Evolutionary conservation across 2,888 invertebrate species (phyloP).

Genomic region (Ectropis crepuscularia): DNA sequence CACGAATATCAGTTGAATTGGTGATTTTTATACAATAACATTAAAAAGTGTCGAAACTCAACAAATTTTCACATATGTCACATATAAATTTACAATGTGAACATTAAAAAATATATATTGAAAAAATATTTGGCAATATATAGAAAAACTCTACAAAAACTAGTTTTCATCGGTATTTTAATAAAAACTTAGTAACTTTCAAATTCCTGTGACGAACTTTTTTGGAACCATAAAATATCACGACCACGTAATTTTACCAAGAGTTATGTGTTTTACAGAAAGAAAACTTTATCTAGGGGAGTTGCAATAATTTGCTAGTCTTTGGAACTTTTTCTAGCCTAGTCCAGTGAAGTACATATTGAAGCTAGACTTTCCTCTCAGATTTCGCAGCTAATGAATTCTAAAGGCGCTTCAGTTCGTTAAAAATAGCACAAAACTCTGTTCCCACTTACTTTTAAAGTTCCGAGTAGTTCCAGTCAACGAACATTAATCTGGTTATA

Average conservation of each 20-base stretch:
- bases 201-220: conserved; percentile 18
- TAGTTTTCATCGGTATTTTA: background rate
- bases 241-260: conserved; percentile 20
- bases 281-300: conserved; percentile 33
- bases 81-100: too few species aligned
- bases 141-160: too few species aligned
- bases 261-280: conserved; percentile 36
- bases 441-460: conserved; percentile 68
- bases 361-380: conserved; percentile 60
- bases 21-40: too few species aligned
- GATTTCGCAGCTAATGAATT: conserved; percentile 77
- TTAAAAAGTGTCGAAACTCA: too few species aligned
- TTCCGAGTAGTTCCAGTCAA: conserved; percentile 76
- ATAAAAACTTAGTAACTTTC: conserved; percentile 17
- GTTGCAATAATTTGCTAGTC: conserved; percentile 38
- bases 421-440: conserved; percentile 79
- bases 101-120: too few species aligned
- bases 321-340: conserved; percentile 20
- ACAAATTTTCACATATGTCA: too few species aligned
- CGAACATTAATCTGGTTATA: conserved; percentile 80
- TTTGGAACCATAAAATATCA: conserved; percentile 23
- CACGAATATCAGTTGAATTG: too few species aligned
- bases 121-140: too few species aligned
- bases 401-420: conserved; percentile 71
- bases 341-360: conserved; percentile 57